phyloP scores from a whole-genome alignment of 2,888 invertebrate genomes.

The Eledone cirrhosa region DNA sequence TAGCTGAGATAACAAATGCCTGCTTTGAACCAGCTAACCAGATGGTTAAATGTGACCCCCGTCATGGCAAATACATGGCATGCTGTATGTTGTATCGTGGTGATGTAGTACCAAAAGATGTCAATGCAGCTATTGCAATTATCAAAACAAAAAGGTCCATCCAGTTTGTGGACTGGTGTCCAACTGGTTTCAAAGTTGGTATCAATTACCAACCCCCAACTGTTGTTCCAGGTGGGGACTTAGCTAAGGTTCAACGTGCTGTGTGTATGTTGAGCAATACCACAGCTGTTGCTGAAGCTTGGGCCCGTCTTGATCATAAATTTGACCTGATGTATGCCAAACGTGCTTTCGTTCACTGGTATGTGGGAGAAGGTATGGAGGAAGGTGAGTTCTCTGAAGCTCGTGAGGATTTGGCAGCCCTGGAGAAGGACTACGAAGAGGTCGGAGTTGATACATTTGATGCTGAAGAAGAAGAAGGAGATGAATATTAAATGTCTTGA shows the following conservation, averaged over 20 bases:
- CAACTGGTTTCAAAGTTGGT: constrained; percentile 1
- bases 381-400: constrained; percentile 88
- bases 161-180: neutral
- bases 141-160: neutral
- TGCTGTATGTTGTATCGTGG: constrained; percentile 94
- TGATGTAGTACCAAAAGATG: constrained; percentile 89
- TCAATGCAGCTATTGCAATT: constrained; percentile 32
- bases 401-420: constrained; percentile 78
- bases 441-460: neutral
- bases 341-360: constrained; percentile 65
- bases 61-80: constrained; percentile 77
- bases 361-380: constrained; percentile 69
- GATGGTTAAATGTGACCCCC: constrained; percentile 79
- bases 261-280: constrained; percentile 70
- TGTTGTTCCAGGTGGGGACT: neutral
- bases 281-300: constrained; percentile 69
- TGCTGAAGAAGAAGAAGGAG: neutral
- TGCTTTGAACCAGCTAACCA: constrained; percentile 86
- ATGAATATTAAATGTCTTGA: neutral
- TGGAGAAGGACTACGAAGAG: constrained; percentile 56
- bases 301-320: constrained; percentile 57
- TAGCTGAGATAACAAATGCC: constrained; percentile 87
- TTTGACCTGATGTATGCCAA: constrained; percentile 47
- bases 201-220: constrained; percentile 1
- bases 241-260: constrained; percentile 67